Base-by-base conservation (phyloP, 1,140 invertebrate species). In the Lordiphosa mommai region DNA sequence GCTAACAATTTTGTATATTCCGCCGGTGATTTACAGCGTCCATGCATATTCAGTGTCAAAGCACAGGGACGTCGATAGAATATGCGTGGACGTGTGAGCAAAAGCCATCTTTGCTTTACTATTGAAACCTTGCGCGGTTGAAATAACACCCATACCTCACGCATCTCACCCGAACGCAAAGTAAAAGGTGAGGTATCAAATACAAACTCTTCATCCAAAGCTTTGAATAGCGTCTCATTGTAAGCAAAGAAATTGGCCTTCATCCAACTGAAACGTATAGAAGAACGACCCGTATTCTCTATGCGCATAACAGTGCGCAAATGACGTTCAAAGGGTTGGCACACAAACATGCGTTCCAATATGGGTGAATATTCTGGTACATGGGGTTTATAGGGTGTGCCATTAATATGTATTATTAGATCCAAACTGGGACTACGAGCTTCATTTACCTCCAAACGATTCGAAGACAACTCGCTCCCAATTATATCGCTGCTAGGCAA, bases 81-180 rank as follows among this genome's bases (percentile, higher is more conserved):
- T 5, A 88, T 72, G 0, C 44, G 33, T 0, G 66, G 70, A 1
- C 16, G 20, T 2, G 65, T 60, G 7, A 37, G 38, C 2, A 86
- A 65, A 1, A 84, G 13, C 76, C 74, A 80, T 1, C 65, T 41
- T 14, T 82, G 65, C 48, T 80, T 80, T 0, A 67, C 52, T 7
- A 80, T 67, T n/a, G 61, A 61, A 13, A 80, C 76, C 12, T 16
- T 55, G 4, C 32, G 14, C 0, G 74, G 74, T 0, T 64, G 56
- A 32, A 71, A 80, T 6, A 80, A 38, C 0, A 82, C 58, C 0
- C 34, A 10, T 4, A 82, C 47, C 1, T 63, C 66, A 2, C 52
- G 61, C 0, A 49, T 12, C 3, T 49, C 76, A 0, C 74, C 65
- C 0, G 58, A 23, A 1, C 20, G 5, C 2, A 80, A 47, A 3